A percentile compares a stretch with the other conserved stretches of the same genome.
These are phyloP conservation scores for Ypsolopha scabrella DNA, from an alignment of 2,888 invertebrate genomes.

Conservation along the genomic window DNA sequence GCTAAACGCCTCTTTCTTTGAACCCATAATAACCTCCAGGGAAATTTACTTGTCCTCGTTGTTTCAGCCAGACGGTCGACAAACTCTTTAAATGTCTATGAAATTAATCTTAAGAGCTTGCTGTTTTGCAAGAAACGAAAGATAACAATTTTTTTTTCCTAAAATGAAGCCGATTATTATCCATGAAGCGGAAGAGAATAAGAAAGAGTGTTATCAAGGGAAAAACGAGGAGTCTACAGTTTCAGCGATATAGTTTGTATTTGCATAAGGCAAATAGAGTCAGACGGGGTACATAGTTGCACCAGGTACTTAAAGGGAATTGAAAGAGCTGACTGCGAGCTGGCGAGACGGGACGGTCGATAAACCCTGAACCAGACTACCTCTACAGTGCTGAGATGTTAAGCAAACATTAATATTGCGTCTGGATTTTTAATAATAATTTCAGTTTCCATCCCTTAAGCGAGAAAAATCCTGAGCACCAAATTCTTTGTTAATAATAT, in stretches of 20 bases:
- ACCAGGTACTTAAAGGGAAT: not conserved
- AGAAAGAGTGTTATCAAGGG: no score
- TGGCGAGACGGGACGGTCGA: slow-evolving; percentile 46
- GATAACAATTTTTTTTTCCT: no score
- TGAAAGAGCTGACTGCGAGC: slow-evolving; percentile 14
- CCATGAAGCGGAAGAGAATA: no score
- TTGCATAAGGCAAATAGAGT: no score
- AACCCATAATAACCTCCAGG: not conserved
- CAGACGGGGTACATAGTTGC: no score
- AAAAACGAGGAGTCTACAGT: no score
- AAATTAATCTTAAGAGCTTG: no score
- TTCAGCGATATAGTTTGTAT: no score
- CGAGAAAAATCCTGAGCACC: not conserved
- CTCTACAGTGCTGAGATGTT: not conserved
- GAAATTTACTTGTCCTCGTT: not conserved
- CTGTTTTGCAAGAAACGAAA: no score
- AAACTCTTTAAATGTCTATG: not conserved
- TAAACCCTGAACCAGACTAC: slow-evolving; percentile 27
- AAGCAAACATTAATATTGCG: not conserved
- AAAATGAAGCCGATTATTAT: no score
- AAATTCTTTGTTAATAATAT: not conserved
- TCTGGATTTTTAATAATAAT: not conserved
- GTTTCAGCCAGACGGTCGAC: slow-evolving; percentile 1
- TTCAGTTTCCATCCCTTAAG: no score
- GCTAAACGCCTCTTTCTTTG: no score